Evolutionary conservation across 2,113 vertebrate species (phyloP).

Genomic region (Corvus cornix): DNA sequence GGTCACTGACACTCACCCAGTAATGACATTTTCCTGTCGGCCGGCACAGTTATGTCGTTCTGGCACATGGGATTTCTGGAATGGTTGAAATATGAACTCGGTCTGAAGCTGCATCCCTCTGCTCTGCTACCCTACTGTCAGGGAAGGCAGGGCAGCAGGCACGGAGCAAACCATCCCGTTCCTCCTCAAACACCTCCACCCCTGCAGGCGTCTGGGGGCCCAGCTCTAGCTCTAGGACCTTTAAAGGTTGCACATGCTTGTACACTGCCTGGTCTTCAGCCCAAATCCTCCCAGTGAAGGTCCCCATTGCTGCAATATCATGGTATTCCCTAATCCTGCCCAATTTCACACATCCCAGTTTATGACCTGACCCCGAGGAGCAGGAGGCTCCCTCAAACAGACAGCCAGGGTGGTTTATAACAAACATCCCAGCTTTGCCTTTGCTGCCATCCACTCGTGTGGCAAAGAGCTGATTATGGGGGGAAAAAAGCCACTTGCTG

Average conservation of each 20-base stretch:
- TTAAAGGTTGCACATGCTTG: neutral
- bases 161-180: fast-evolving
- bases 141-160: neutral
- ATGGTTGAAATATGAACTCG: constrained; percentile 33
- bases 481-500: neutral
- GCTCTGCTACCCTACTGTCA: neutral
- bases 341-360: neutral
- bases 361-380: neutral
- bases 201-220: neutral
- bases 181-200: neutral
- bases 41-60: neutral
- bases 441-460: neutral
- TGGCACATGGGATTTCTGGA: constrained; percentile 35
- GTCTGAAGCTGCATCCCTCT: neutral
- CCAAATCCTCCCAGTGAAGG: neutral
- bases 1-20: constrained; percentile 22
- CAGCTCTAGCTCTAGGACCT: neutral
- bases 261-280: neutral
- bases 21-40: constrained; percentile 52
- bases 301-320: neutral
- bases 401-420: neutral
- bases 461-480: neutral
- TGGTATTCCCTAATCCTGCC: neutral
- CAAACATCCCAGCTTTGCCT: neutral
- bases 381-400: neutral